These are phyloP conservation scores for Hormiphora californensis DNA, from an alignment of 37 sponge, comb jelly and placozoan genomes.

Conservation along the genomic window DNA sequence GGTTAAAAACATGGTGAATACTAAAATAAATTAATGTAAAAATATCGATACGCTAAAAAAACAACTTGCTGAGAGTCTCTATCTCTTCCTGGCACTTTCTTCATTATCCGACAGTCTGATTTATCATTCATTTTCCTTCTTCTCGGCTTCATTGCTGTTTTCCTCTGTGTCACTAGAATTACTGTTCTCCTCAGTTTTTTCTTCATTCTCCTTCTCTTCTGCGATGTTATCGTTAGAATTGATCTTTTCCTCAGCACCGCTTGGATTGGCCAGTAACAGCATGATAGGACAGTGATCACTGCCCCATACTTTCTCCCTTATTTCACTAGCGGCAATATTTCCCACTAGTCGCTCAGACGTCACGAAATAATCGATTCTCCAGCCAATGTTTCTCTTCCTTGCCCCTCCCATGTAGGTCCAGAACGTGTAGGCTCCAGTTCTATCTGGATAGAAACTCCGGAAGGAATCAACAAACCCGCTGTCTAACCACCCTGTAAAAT, in stretches of 20 bases:
- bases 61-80: no score
- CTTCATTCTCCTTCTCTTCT: conserved; percentile 5
- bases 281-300: conserved; percentile 95
- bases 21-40: no score
- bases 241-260: conserved; percentile 28
- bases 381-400: conserved; percentile 74
- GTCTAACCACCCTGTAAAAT: conserved; percentile 66
- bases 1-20: no score
- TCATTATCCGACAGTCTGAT: no score
- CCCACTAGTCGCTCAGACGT: conserved; percentile 64
- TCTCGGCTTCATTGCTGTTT: no score
- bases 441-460: conserved; percentile 82
- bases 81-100: no score
- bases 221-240: not conserved
- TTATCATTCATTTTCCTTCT: no score
- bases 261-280: conserved; percentile 55
- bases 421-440: conserved; percentile 75
- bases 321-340: conserved; percentile 66
- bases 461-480: conserved; percentile 81
- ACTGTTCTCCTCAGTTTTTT: not conserved
- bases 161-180: not conserved
- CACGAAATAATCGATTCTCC: conserved; percentile 95
- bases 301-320: conserved; percentile 67
- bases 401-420: conserved; percentile 83
- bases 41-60: no score